These are phyloP conservation scores for Oceanodroma tethys DNA, from an alignment of 2,113 vertebrate genomes.

Conservation along the genomic window DNA sequence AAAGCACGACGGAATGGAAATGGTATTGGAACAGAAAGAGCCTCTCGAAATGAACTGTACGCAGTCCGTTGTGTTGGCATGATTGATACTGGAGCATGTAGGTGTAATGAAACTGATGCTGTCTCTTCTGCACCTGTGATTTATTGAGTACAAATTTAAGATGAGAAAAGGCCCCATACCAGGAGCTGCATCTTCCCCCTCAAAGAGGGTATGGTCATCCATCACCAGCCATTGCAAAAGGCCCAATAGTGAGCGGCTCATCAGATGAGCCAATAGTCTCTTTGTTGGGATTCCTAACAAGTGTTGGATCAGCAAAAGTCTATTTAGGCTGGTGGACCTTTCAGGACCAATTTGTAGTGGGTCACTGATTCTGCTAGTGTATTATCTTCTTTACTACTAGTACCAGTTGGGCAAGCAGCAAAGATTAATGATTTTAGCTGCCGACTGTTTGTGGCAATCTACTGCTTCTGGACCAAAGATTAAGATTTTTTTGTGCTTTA, in stretches of 20 bases:
- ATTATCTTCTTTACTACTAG: constrained; percentile 94
- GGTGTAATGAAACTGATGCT: constrained; percentile 88
- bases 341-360: constrained; percentile 99
- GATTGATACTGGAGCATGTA: constrained; percentile 87
- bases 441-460: constrained; percentile 77
- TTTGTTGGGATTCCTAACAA: constrained; percentile 99
- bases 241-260: constrained; percentile 89
- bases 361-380: constrained; percentile 93
- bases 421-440: constrained; percentile 98
- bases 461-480: constrained; percentile 79
- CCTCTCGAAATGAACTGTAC: constrained; percentile 79
- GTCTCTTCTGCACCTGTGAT: constrained; percentile 87
- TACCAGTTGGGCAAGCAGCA: constrained; percentile 91
- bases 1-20: constrained; percentile 70
- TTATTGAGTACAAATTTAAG: constrained; percentile 90
- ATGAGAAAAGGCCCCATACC: constrained; percentile 89
- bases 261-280: constrained; percentile 93
- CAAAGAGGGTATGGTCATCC: constrained; percentile 91
- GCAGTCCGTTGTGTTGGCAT: constrained; percentile 77
- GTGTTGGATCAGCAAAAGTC: constrained; percentile 99
- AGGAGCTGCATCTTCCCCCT: constrained; percentile 84
- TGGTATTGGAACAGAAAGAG: constrained; percentile 75
- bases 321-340: constrained; percentile 99
- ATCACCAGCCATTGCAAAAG: constrained; percentile 94
- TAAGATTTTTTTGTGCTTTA: constrained; percentile 81